Evolutionary conservation across 1,140 invertebrate genomes (phyloP).

Genomic region (Mizuhopecten yessoensis): DNA sequence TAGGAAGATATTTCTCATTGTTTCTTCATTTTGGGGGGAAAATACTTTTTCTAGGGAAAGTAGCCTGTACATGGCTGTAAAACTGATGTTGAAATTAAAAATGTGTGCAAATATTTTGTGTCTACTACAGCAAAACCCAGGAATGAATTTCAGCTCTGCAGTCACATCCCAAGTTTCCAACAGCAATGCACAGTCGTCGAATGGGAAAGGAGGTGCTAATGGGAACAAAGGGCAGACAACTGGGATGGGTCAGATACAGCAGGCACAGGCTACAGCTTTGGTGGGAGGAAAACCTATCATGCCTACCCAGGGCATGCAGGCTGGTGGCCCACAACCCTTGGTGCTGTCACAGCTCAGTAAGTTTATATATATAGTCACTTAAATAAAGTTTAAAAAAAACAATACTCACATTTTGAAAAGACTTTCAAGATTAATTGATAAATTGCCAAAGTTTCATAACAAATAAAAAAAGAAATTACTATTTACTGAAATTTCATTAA

Average conservation of each 20-base stretch:
- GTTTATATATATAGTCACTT: constrained; percentile 1
- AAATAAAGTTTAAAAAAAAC: too few species aligned
- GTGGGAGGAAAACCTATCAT: constrained; percentile 78
- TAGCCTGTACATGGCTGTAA: too few species aligned
- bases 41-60: too few species aligned
- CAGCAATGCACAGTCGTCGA: constrained; percentile 41
- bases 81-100: too few species aligned
- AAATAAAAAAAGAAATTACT: too few species aligned
- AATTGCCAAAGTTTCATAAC: too few species aligned
- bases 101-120: too few species aligned
- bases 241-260: constrained; percentile 54
- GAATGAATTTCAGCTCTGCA: constrained; percentile 38
- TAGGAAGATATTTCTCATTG: too few species aligned
- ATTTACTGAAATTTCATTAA: too few species aligned
- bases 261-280: constrained; percentile 70
- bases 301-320: constrained; percentile 67
- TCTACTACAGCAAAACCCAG: background rate
- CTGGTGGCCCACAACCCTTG: constrained; percentile 61
- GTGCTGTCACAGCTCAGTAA: constrained; percentile 75
- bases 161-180: constrained; percentile 46
- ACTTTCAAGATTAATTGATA: too few species aligned
- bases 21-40: too few species aligned
- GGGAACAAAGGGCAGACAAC: constrained; percentile 56
- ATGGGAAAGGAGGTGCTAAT: constrained; percentile 42
- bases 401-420: too few species aligned